A percentile compares a stretch with the other conserved stretches of the same genome.
Conservation (phyloP, 2,113 vertebrate genomes). For the Mormoops blainvillei region DNA sequence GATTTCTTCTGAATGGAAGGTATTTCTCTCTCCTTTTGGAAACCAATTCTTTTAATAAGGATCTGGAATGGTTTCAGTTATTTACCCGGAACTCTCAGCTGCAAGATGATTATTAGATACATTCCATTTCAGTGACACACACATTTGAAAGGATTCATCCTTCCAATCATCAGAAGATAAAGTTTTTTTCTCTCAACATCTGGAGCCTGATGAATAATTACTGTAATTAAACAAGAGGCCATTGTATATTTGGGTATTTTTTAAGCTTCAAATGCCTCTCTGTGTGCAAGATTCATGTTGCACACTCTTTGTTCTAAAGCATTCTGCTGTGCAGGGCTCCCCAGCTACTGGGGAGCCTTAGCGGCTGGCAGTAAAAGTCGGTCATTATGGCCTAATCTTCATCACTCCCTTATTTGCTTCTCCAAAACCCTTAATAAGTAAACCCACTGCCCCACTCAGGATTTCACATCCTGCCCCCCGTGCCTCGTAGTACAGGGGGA, state of each 20-base stretch:
- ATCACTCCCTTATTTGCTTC: neutral
- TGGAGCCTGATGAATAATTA: conserved; percentile 73
- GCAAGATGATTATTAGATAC: conserved; percentile 64
- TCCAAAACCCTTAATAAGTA: neutral
- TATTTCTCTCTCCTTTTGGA: conserved; percentile 50
- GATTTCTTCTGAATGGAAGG: conserved; percentile 47
- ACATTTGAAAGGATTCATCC: conserved; percentile 69
- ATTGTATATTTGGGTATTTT: conserved; percentile 62
- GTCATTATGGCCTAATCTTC: neutral
- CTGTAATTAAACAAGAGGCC: conserved; percentile 68
- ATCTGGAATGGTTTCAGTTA: conserved; percentile 42
- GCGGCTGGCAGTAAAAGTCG: neutral
- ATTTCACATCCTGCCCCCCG: neutral
- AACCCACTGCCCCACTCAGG: neutral
- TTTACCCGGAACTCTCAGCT: conserved; percentile 48
- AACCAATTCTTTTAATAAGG: conserved; percentile 63
- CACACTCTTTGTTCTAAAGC: conserved; percentile 44
- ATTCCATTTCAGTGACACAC: conserved; percentile 64
- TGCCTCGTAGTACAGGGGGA: fast-evolving
- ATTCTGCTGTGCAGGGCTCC: neutral
- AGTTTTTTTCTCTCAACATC: conserved; percentile 64
- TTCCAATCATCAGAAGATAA: conserved; percentile 73
- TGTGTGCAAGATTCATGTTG: conserved; percentile 23
- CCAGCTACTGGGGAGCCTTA: neutral
- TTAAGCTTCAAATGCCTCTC: conserved; percentile 50